Evolutionary conservation across 2,888 invertebrate genomes (phyloP).

Genomic region (Polymixis flavicincta): DNA sequence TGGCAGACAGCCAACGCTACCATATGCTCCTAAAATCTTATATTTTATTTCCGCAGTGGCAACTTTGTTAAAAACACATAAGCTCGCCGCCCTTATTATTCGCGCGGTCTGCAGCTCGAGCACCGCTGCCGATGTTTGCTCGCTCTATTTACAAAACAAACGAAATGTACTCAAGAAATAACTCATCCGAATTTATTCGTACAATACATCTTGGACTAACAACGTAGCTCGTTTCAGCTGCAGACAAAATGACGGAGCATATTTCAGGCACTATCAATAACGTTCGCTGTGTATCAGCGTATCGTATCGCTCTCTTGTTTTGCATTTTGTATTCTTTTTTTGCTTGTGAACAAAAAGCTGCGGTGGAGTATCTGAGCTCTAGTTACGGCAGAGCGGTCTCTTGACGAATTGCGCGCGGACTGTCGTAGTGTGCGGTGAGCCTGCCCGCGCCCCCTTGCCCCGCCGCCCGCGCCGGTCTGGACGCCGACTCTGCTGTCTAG

Average conservation of each 20-base stretch:
- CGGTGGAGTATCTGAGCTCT: slow-evolving; percentile 54
- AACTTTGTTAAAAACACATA: slow-evolving; percentile 75
- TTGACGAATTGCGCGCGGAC: slow-evolving; percentile 76
- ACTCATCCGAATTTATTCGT: slow-evolving; percentile 73
- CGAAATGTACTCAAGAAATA: slow-evolving; percentile 66
- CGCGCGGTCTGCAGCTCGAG: slow-evolving; percentile 44
- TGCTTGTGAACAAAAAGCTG: slow-evolving; percentile 68
- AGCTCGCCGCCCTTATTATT: slow-evolving; percentile 60
- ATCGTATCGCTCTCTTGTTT: slow-evolving; percentile 72
- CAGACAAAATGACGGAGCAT: slow-evolving; percentile 78
- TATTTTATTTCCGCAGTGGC: slow-evolving; percentile 74
- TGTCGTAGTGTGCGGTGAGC: slow-evolving; percentile 58
- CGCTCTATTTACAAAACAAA: slow-evolving; percentile 71
- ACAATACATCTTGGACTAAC: slow-evolving; percentile 76
- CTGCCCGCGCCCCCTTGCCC: background rate
- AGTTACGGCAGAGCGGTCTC: slow-evolving; percentile 69
- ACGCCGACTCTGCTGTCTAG: slow-evolving; percentile 67
- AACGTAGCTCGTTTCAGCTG: slow-evolving; percentile 74
- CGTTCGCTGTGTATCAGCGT: slow-evolving; percentile 70
- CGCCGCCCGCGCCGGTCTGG: slow-evolving; percentile 27
- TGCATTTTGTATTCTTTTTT: slow-evolving; percentile 69
- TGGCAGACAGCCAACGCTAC: slow-evolving; percentile 83
- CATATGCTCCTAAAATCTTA: slow-evolving; percentile 78
- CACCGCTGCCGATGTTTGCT: slow-evolving; percentile 57
- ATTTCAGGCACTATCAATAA: slow-evolving; percentile 77